Evolutionary conservation across 1,140 invertebrate genomes (phyloP), one percentile per base, ranked within the genome.

Genomic region (Pteromalus puparum): DNA sequence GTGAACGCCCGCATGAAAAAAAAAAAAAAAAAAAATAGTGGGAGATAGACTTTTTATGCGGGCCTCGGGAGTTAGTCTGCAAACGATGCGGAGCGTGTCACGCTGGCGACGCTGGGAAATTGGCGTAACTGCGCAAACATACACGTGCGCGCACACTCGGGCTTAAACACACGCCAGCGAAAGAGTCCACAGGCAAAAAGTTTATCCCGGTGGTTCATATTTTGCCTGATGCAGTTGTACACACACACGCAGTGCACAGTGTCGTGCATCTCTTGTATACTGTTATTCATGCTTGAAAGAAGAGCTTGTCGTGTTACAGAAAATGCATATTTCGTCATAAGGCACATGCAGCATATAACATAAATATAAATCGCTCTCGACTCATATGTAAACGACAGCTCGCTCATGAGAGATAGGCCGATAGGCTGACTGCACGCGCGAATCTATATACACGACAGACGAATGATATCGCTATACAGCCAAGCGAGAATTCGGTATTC

Each of bases 401-500:
- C 28, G 24, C 24, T 26, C 28, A 15, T 18, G 28, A 21, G 30
- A 21, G 70, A 30, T 42, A 42, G 67, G 6, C 67, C 24, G 24
- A 13, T 26, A 68, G n/a, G 26, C 13, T 15, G 18, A 13, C 21
- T 26, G 67, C 67, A 68, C n/a, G 48, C 48, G 48, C 48, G 12
- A 53, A 53, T 21, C 13, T 15, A 18, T 9, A 73, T 38, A 73
- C 21, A 2, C 65, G 26, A 7, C 24, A 30, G 81, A 67, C 61
- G 28, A 78, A 61, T 61, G 53, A 61, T n/a, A 61, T 61, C 76
- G 67, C 68, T 61, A 53, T 24, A 28, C 77, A 88, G 86, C 86
- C 83, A 83, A 80, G 87, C 72, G 87, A 83, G 85, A 89, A 89
- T 89, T 88, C 30, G 72, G 85, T 88, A 89, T 88, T 88, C 86